A percentile compares a stretch with the other conserved stretches of the same genome.
phyloP scores from a whole-genome alignment of 2,888 invertebrate genomes.

The Lamellibrachia satsuma region DNA sequence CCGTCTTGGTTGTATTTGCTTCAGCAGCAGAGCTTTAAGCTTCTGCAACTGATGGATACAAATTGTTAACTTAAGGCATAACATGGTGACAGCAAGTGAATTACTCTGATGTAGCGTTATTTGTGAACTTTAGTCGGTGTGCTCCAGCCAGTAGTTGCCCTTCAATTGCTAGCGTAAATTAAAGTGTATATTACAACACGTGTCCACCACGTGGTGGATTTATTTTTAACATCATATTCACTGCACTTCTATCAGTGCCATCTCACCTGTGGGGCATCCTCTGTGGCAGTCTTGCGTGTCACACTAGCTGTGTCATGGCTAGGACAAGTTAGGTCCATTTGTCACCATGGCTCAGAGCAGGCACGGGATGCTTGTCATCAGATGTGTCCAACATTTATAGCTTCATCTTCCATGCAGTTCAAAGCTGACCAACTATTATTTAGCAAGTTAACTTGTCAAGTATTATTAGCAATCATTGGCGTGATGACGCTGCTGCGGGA shows the following conservation, averaged over 20 bases:
- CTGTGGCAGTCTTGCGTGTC: background rate
- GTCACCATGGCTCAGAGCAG: background rate
- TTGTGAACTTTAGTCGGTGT: background rate
- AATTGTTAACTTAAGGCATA: background rate
- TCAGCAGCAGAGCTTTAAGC: background rate
- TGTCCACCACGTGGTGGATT: background rate
- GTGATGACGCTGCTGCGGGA: background rate
- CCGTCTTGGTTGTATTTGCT: background rate
- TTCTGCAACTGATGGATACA: background rate
- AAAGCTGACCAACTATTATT: background rate
- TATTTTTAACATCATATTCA: background rate
- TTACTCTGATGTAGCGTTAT: background rate
- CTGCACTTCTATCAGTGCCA: background rate
- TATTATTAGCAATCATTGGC: background rate
- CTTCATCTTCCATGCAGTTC: background rate
- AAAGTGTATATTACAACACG: constrained; percentile 3
- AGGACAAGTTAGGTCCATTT: background rate
- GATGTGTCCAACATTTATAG: background rate
- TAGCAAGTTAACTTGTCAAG: constrained; percentile 3
- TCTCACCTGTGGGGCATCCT: background rate
- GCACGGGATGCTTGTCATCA: background rate
- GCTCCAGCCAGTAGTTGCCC: background rate
- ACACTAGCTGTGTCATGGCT: background rate
- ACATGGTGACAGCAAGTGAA: background rate
- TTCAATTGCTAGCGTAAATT: constrained; percentile 1